A percentile compares a stretch with the other conserved stretches of the same genome.
These are phyloP conservation scores for Lichenostomus cassidix DNA, from an alignment of 2,113 vertebrate genomes.

Conservation along the genomic window DNA sequence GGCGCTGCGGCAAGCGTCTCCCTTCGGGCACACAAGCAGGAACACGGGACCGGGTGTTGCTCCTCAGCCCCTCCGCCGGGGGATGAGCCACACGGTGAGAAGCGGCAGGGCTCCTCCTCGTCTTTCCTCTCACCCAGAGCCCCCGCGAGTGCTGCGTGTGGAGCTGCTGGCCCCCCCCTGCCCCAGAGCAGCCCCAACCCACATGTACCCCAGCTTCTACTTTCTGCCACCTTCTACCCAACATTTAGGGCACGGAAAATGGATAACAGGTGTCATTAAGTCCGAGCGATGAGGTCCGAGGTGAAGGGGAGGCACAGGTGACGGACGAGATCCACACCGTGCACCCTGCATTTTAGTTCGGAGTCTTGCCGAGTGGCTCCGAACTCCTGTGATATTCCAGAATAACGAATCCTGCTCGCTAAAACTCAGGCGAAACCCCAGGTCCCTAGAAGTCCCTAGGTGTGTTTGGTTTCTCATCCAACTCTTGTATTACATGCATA, in stretches of 20 bases:
- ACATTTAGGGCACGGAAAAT: rapidly evolving
- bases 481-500: not conserved
- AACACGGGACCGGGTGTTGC: rapidly evolving
- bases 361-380: not conserved
- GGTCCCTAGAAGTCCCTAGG: not conserved
- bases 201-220: rapidly evolving
- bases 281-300: not conserved
- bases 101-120: not conserved
- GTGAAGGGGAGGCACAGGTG: not conserved
- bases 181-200: not conserved
- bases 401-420: not conserved
- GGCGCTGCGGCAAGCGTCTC: not conserved
- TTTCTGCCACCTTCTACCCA: not conserved
- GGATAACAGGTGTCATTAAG: not conserved
- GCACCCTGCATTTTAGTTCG: rapidly evolving
- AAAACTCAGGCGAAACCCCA: not conserved
- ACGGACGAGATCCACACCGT: rapidly evolving
- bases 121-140: not conserved
- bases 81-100: not conserved
- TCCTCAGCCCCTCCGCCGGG: not conserved
- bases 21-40: rapidly evolving
- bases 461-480: not conserved
- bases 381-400: not conserved
- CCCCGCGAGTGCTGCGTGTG: not conserved
- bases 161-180: rapidly evolving